These are phyloP conservation scores for Drosophila neonasuta DNA, from an alignment of 2,888 invertebrate genomes.

Conservation along the genomic window DNA sequence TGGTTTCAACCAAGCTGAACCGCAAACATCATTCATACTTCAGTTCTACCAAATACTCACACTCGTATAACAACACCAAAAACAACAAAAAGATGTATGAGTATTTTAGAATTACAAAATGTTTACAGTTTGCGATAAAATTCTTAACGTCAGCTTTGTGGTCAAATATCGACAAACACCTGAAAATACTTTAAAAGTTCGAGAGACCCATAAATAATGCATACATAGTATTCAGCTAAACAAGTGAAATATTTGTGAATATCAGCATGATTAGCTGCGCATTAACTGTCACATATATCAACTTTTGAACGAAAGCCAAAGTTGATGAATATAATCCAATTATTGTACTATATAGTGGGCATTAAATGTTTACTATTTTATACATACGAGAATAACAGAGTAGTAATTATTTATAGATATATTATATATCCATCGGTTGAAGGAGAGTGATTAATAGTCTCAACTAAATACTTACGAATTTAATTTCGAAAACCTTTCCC, in stretches of 20 bases:
- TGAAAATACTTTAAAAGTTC: slow-evolving; percentile 1
- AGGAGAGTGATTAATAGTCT: too few relatives aligned
- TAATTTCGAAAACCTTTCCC: too few relatives aligned
- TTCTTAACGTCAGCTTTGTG: slow-evolving; percentile 1
- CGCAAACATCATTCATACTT: slow-evolving; percentile 32
- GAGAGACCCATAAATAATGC: not conserved
- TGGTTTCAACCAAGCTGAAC: slow-evolving; percentile 55
- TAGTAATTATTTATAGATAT: too few relatives aligned
- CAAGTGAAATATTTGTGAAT: slow-evolving; percentile 1
- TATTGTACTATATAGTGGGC: not conserved
- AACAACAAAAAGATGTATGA: not conserved
- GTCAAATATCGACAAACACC: slow-evolving; percentile 5
- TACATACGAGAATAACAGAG: too few relatives aligned
- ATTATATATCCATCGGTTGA: too few relatives aligned
- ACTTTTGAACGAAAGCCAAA: not conserved
- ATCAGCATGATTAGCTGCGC: not conserved
- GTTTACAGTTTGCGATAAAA: not conserved
- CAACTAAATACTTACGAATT: too few relatives aligned
- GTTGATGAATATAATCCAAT: not conserved
- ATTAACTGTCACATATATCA: not conserved
- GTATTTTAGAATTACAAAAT: slow-evolving; percentile 5
- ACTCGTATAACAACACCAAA: not conserved
- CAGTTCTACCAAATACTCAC: slow-evolving; percentile 5
- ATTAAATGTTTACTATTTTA: not conserved
- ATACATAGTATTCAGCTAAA: not conserved